Evolutionary conservation across 2,113 vertebrate genomes (phyloP), one percentile per base, ranked within the genome.

Genomic region (Psophia crepitans): DNA sequence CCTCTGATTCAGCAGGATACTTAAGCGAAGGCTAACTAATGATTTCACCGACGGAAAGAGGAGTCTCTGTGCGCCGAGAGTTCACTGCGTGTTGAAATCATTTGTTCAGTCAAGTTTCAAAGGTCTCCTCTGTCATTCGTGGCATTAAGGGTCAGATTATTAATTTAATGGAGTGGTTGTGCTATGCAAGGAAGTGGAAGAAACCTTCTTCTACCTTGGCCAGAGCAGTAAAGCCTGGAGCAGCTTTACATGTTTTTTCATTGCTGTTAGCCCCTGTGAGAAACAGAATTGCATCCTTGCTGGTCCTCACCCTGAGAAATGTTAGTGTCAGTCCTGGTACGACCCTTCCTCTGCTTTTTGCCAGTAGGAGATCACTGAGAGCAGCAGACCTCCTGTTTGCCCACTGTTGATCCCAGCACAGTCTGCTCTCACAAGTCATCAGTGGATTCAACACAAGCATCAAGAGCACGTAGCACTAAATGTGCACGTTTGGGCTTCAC

Each of bases 71-170:
- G 86, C 33, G 37, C 60, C 0, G 18, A 70, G 84, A 91, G 77
- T 89, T 96, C 84, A 76, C 76, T 35, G 66, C 1, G 2, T 82
- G 86, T 70, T 96, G 84, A 93, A 97, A 95, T 71, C 35, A 57
- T 92, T 87, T 93, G 77, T 94, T 89, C 84, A 76, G 84, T 49
- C 57, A 69, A 73, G 53, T 96, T 96, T 93, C 90, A 96, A 93
- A 97, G 81, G 74, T 53, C 22, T 84, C 44, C 18, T 64, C 87
- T 92, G 77, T 89, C 91, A 87, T 61, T 87, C 73, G 77, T 0
- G 0, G 65, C 61, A 65, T 16, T 44, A 83, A 89, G 84, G 20
- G 35, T 41, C 0, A 0, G 73, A 90, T 84, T 95, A 81, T 84
- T 90, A 70, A 86, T 95, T 92, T 94, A 92, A 89, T 41, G 28